Conservation (phyloP, 1,140 invertebrate species). For the Periplaneta americana region DNA sequence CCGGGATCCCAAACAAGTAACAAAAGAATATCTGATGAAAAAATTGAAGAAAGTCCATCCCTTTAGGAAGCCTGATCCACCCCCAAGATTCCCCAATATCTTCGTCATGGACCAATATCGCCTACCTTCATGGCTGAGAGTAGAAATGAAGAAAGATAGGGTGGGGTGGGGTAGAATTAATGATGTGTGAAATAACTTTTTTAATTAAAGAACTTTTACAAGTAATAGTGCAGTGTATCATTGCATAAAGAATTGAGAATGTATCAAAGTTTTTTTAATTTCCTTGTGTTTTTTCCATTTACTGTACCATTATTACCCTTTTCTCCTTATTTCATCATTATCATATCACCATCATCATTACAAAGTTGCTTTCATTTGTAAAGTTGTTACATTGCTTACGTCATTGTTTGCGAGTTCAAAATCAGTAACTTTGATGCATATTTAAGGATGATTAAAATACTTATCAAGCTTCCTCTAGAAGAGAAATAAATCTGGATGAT, state of each 20-base stretch:
- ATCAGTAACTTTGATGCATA: too few species aligned
- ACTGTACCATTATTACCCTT: neutral
- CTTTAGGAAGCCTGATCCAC: constrained; percentile 61
- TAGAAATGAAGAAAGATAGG: constrained; percentile 61
- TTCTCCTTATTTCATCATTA: too few species aligned
- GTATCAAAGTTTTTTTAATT: neutral
- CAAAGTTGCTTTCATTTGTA: too few species aligned
- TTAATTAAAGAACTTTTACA: too few species aligned
- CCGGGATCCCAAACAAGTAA: constrained; percentile 80
- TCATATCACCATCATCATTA: too few species aligned
- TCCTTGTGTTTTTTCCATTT: neutral
- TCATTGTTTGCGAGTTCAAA: too few species aligned
- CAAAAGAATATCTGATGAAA: constrained; percentile 77
- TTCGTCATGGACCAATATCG: constrained; percentile 41
- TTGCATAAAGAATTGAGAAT: neutral
- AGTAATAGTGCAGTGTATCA: neutral
- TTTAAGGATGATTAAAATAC: too few species aligned
- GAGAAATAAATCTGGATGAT: too few species aligned
- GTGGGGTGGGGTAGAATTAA: constrained; percentile 61
- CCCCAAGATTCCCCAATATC: constrained; percentile 70
- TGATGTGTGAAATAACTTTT: constrained; percentile 34
- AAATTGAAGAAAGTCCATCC: constrained; percentile 79
- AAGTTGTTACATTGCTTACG: too few species aligned
- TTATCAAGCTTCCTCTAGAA: too few species aligned
- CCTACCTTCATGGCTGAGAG: constrained; percentile 70